A percentile compares a stretch with the other conserved stretches of the same genome.
Conservation (phyloP, 1,140 invertebrate genomes). For the Drosophila asahinai region DNA sequence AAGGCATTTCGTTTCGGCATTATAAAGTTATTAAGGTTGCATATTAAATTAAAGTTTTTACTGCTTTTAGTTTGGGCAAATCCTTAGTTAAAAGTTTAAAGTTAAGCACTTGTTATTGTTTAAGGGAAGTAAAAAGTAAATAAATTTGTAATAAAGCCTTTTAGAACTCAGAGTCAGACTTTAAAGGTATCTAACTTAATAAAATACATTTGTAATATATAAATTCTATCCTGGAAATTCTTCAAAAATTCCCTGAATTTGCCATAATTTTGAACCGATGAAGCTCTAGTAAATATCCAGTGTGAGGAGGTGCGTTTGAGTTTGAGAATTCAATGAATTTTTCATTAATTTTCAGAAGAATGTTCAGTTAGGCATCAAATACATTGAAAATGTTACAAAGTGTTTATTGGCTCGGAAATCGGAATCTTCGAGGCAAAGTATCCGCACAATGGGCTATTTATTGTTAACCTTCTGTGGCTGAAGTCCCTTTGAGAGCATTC, state of each 20-base stretch:
- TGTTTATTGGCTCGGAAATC: slow-evolving; percentile 34
- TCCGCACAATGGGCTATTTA: slow-evolving; percentile 21
- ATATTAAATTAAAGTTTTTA: background rate
- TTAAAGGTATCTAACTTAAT: too few species aligned
- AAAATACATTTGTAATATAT: too few species aligned
- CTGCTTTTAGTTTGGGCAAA: background rate
- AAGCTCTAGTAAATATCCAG: background rate
- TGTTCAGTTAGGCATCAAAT: background rate
- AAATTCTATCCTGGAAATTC: background rate
- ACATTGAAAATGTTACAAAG: slow-evolving; percentile 8
- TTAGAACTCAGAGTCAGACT: too few species aligned
- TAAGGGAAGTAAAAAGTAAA: background rate
- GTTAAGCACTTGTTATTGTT: too few species aligned
- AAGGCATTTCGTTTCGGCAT: background rate
- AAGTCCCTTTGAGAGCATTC: slow-evolving; percentile 11
- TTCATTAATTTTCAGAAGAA: slow-evolving; percentile 2
- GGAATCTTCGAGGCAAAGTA: slow-evolving; percentile 8
- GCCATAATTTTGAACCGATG: background rate
- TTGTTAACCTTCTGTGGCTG: slow-evolving; percentile 13
- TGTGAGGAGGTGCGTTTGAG: background rate
- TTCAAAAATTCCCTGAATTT: background rate
- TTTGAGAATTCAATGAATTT: slow-evolving; percentile 10
- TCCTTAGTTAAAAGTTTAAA: background rate
- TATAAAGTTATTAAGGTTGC: background rate
- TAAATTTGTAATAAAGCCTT: background rate